Base-by-base conservation (phyloP, 1,140 invertebrate species). In the Caenorhabditis brenneri region DNA sequence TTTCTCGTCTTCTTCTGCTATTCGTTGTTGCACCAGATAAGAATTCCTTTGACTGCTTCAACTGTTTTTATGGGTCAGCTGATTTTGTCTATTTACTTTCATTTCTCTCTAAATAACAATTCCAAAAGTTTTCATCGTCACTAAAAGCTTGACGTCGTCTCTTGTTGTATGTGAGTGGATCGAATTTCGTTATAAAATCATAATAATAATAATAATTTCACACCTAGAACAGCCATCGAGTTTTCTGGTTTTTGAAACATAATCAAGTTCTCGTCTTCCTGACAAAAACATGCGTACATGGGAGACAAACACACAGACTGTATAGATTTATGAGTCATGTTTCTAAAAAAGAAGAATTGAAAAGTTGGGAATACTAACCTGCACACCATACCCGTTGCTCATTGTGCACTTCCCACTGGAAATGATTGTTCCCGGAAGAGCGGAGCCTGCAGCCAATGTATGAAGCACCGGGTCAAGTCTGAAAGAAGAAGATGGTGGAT, bases 311-410 rank as follows among this genome's bases (percentile, higher is more conserved):
- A 51, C 9, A 27, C 4, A 58, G 9, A 58, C 53, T 58, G 53
- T 58, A 58, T 29, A n/a, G n/a, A 51, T 16, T 19, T 22, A 7
- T 58, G 53, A 65, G 15, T 33, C 58, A 33, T 65, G 19, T 36
- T 65, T 65, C n/a, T 6, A 36, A 27, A 55, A 10, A 19, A 3
- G 36, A 9, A 36, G 22, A 29, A 27, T 27, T 12, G 39, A 51
- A 24, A 36, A 39, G 1, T 10, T 10, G 16, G 16, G 36, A 65
- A 36, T 22, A 39, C 65, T 12, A 7, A 74, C 65, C 65, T 74
- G 65, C 12, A 74, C 65, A 74, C 36, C 65, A 74, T 74, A 74
- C 65, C 65, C 65, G 65, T 74, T 74, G 65, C 29, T 74, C 65
- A 74, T 74, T 74, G 65, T 74, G 36, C 22, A 39, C 36, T n/a